phyloP scores from a whole-genome alignment of 2,888 invertebrate species.

The Hedya salicella region DNA sequence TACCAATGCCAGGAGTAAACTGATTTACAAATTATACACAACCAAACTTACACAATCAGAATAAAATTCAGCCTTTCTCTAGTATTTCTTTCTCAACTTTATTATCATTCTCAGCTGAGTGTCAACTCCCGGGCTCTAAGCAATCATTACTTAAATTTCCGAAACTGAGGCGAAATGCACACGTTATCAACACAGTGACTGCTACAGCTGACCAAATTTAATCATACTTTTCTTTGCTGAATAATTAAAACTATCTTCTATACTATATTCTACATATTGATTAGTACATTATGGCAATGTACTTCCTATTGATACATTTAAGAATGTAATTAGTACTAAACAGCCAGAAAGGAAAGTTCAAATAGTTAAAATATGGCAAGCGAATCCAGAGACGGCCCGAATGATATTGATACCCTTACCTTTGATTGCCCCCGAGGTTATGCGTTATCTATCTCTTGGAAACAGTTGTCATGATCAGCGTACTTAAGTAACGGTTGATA shows the following conservation, averaged over 20 bases:
- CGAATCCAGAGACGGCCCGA: conserved; percentile 59
- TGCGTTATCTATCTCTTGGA: conserved; percentile 56
- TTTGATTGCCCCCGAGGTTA: conserved; percentile 65
- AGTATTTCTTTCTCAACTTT: conserved; percentile 12
- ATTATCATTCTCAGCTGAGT: neutral
- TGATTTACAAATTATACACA: conserved; percentile 8
- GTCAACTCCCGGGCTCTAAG: neutral
- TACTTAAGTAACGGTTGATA: conserved; percentile 50
- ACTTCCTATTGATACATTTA: conserved; percentile 28
- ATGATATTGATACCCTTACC: conserved; percentile 64
- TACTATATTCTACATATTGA: conserved; percentile 8
- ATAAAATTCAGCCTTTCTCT: conserved; percentile 26
- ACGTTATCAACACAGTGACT: conserved; percentile 42
- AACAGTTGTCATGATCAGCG: conserved; percentile 61
- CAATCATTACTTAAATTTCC: conserved; percentile 7
- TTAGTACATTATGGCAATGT: conserved; percentile 15
- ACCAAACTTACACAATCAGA: conserved; percentile 29
- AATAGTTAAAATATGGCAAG: conserved; percentile 82
- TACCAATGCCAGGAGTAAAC: neutral
- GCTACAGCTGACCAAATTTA: conserved; percentile 41
- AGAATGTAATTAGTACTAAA: conserved; percentile 33
- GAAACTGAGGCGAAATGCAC: conserved; percentile 36
- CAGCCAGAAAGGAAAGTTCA: conserved; percentile 63
- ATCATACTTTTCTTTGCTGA: conserved; percentile 12
- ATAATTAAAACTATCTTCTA: conserved; percentile 23